Percentiles rank a stretch among this genome's conserved stretches.
phyloP scores from a whole-genome alignment of 2,113 vertebrate species.

The Clarias batrachus region DNA sequence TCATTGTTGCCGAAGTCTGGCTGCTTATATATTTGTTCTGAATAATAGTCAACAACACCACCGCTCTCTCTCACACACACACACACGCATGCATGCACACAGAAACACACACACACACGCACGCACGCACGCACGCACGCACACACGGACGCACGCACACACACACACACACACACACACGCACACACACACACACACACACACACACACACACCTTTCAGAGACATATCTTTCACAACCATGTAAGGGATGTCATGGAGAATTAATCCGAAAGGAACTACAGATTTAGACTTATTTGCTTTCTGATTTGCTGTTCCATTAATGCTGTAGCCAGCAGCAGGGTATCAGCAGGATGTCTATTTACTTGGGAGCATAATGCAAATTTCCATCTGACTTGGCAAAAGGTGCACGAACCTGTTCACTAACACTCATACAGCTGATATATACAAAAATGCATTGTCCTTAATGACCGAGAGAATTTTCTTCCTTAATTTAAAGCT shows the following conservation, averaged over 20 bases:
- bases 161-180: conserved; percentile 5
- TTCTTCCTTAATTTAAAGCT: not conserved
- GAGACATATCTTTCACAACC: not conserved
- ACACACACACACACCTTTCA: not conserved
- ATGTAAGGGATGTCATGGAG: not conserved
- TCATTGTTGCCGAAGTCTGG: conserved; percentile 40
- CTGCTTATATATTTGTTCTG: conserved; percentile 42
- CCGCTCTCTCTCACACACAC: not conserved
- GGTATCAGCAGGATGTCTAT: not conserved
- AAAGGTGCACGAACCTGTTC: not conserved
- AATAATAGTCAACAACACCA: conserved; percentile 18
- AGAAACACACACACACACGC: conserved; percentile 6
- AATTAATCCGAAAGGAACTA: not conserved
- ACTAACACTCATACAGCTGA: not conserved
- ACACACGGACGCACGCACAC: conserved; percentile 13
- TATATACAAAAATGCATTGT: not conserved
- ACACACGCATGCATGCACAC: not conserved
- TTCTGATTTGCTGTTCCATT: conserved; percentile 8
- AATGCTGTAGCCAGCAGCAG: not conserved
- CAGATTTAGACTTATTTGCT: not conserved
- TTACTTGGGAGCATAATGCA: not conserved
- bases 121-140: not conserved
- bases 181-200: conserved; percentile 13
- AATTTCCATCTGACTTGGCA: not conserved
- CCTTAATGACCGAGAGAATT: not conserved